A percentile compares a stretch with the other conserved stretches of the same genome.
Evolutionary conservation across 2,797 vertebrate species (phyloP).

Genomic region (Carapus acus): DNA sequence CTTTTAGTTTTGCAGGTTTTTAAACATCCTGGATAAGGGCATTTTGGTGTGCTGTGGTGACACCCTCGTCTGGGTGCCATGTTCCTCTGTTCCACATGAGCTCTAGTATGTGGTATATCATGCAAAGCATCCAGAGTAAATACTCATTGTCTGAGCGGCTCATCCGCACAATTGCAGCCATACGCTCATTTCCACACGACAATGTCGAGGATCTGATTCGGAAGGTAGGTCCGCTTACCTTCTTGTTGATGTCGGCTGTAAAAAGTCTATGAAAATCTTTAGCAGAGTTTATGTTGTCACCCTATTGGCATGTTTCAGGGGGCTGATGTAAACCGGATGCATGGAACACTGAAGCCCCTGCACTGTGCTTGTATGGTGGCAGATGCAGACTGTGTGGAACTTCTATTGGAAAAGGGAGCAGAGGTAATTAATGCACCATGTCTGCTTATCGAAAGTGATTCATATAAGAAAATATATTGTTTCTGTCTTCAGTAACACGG

Average conservation of each 20-base stretch:
- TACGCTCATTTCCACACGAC: constrained; percentile 92
- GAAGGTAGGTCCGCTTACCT: constrained; percentile 69
- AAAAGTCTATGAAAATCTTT: background rate
- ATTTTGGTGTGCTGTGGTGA: constrained; percentile 45
- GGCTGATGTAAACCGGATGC: constrained; percentile 93
- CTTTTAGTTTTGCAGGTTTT: constrained; percentile 14
- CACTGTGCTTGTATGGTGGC: constrained; percentile 99
- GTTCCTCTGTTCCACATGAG: constrained; percentile 76
- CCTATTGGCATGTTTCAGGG: constrained; percentile 69
- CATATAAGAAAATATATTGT: too few species aligned
- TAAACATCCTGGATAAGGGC: constrained; percentile 18
- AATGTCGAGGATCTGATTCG: constrained; percentile 95
- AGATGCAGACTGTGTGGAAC: constrained; percentile 90
- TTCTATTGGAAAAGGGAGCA: constrained; percentile 92
- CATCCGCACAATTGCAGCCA: constrained; percentile 93
- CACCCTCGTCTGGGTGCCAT: constrained; percentile 74
- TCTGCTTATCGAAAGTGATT: too few species aligned
- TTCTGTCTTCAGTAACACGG: too few species aligned
- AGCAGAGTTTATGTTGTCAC: background rate
- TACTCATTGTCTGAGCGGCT: constrained; percentile 93
- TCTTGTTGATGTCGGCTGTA: background rate
- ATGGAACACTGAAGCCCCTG: constrained; percentile 91
- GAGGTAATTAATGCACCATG: constrained; percentile 76
- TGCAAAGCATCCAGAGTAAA: constrained; percentile 97
- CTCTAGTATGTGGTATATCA: constrained; percentile 98